Conservation (phyloP, 2,113 vertebrate species). For the Scomber colias region DNA sequence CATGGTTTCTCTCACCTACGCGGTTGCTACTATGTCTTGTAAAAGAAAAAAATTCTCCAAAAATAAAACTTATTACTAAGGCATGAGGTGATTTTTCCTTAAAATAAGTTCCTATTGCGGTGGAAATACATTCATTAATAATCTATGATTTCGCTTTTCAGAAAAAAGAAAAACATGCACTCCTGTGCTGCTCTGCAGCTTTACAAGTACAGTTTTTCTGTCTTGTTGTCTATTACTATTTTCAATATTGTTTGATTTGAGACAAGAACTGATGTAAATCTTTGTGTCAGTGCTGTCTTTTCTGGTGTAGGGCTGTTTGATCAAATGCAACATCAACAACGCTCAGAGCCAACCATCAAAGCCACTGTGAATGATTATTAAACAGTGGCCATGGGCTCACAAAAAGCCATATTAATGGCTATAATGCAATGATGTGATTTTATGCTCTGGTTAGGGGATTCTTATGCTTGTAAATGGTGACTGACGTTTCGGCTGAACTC, state of each 20-base stretch:
- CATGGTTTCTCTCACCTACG: conserved; percentile 70
- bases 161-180: conserved; percentile 1
- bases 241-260: conserved; percentile 38
- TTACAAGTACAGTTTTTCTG: background rate
- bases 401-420: conserved; percentile 29
- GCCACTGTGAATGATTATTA: conserved; percentile 25
- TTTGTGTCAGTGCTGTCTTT: conserved; percentile 26
- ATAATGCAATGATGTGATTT: conserved; percentile 52
- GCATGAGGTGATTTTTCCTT: conserved; percentile 23
- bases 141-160: conserved; percentile 47
- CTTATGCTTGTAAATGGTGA: conserved; percentile 20
- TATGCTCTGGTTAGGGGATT: conserved; percentile 37
- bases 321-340: conserved; percentile 23
- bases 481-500: conserved; percentile 22
- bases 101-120: conserved; percentile 25
- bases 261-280: conserved; percentile 13
- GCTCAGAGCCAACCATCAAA: conserved; percentile 41
- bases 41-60: conserved; percentile 25
- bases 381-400: conserved; percentile 37
- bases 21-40: conserved; percentile 26
- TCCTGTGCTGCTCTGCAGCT: background rate
- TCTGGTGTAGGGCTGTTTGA: conserved; percentile 17
- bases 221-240: conserved; percentile 27
- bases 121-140: conserved; percentile 60
- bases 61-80: conserved; percentile 53